phyloP scores from a whole-genome alignment of 2,888 invertebrate genomes.

The Drosophila pegasa region DNA sequence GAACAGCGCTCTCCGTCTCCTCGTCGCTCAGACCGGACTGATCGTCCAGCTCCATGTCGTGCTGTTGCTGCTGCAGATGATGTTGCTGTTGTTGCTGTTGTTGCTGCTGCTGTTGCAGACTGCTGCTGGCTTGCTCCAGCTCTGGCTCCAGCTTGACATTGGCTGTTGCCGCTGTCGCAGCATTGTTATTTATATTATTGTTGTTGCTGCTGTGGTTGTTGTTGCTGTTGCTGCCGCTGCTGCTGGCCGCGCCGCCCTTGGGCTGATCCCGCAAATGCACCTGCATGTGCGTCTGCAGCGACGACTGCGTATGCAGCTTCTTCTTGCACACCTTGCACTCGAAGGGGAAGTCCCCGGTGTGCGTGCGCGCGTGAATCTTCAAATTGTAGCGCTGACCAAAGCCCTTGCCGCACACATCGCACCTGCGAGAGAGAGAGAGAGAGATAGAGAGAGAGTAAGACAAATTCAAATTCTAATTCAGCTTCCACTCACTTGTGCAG shows the following conservation, averaged over 20 bases:
- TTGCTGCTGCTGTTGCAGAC: slow-evolving; percentile 33
- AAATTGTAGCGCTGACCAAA: slow-evolving; percentile 85
- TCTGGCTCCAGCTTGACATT: slow-evolving; percentile 51
- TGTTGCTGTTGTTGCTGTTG: slow-evolving; percentile 36
- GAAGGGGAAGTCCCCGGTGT: slow-evolving; percentile 84
- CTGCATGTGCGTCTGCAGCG: slow-evolving; percentile 84
- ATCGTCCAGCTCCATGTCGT: slow-evolving; percentile 68
- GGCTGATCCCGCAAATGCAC: slow-evolving; percentile 83
- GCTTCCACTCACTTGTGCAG: slow-evolving; percentile 84
- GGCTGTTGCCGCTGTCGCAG: slow-evolving; percentile 27
- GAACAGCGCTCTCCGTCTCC: slow-evolving; percentile 62
- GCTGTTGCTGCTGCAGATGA: slow-evolving; percentile 35
- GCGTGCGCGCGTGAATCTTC: slow-evolving; percentile 84
- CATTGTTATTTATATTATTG: slow-evolving; percentile 12
- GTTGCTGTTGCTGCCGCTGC: slow-evolving; percentile 6
- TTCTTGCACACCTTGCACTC: slow-evolving; percentile 84
- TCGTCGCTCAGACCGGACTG: slow-evolving; percentile 79
- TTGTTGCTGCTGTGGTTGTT: slow-evolving; percentile 25
- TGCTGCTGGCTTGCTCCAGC: slow-evolving; percentile 36
- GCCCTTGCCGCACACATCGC: slow-evolving; percentile 84
- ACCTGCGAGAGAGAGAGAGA: slow-evolving; percentile 62
- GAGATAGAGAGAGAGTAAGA: not conserved
- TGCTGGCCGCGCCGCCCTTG: slow-evolving; percentile 25
- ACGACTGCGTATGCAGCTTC: slow-evolving; percentile 84
- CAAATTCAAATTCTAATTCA: too few species aligned